These are phyloP conservation scores for Caracal caracal DNA, from an alignment of 2,113 vertebrate genomes.

Conservation along the genomic window DNA sequence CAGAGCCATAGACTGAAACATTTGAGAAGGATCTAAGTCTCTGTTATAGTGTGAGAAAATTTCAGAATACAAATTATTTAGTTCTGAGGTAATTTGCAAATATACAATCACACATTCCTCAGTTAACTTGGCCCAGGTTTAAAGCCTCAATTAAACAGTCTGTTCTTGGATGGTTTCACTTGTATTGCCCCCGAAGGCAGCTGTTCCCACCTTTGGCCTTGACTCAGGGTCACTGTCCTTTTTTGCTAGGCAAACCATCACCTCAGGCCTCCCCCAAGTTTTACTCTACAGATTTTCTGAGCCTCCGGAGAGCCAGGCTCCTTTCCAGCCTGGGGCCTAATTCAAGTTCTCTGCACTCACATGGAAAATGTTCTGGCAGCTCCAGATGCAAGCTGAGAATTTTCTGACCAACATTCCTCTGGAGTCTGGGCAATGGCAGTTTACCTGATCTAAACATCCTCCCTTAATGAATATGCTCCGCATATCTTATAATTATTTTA, in stretches of 20 bases:
- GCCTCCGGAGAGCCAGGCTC: not conserved
- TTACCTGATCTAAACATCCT: not conserved
- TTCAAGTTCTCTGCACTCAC: not conserved
- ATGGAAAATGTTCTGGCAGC: not conserved
- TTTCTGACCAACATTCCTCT: not conserved
- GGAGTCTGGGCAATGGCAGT: not conserved
- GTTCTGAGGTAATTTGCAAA: conserved; percentile 62
- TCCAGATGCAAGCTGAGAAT: not conserved
- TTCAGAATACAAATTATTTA: conserved; percentile 40
- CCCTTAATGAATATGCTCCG: not conserved
- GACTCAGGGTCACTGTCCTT: conserved; percentile 36
- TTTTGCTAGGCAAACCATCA: not conserved
- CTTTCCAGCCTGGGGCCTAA: not conserved
- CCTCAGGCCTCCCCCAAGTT: not conserved
- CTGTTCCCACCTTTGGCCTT: conserved; percentile 46
- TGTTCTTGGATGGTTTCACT: conserved; percentile 52
- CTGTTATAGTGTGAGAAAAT: not conserved
- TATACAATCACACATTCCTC: conserved; percentile 59
- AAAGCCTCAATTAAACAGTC: conserved; percentile 47
- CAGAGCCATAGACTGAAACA: not conserved
- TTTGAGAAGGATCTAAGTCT: conserved; percentile 5
- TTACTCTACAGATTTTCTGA: not conserved
- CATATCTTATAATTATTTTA: not conserved
- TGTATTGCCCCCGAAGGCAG: conserved; percentile 35
- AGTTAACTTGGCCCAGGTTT: conserved; percentile 60